Percentiles rank a stretch among this genome's conserved stretches.
phyloP scores from a whole-genome alignment of 2,888 invertebrate genomes.

The Laspeyria flexula region DNA sequence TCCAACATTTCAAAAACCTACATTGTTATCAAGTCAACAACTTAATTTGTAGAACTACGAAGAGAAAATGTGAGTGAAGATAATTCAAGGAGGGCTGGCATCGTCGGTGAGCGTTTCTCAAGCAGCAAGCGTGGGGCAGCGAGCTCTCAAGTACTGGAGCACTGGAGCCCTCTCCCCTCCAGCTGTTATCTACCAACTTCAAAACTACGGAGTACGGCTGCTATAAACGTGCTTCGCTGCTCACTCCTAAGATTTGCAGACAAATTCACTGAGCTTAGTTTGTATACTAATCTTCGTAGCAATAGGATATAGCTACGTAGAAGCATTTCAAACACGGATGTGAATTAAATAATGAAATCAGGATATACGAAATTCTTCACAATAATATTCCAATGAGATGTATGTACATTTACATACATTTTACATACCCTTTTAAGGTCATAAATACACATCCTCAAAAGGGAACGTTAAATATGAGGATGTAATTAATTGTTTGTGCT shows the following conservation, averaged over 20 bases:
- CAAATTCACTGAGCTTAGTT: conserved; percentile 31
- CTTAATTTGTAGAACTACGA: conserved; percentile 20
- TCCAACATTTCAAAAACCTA: background rate
- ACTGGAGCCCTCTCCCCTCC: conserved; percentile 33
- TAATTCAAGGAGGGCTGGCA: conserved; percentile 35
- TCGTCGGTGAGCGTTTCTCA: conserved; percentile 46
- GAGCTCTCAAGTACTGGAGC: conserved; percentile 47
- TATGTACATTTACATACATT: too few species aligned
- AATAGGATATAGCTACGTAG: background rate
- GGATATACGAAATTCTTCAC: too few species aligned
- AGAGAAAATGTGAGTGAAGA: conserved; percentile 29
- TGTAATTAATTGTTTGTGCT: too few species aligned
- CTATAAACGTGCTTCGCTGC: conserved; percentile 50
- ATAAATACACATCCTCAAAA: too few species aligned
- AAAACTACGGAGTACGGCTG: conserved; percentile 46
- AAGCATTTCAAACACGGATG: background rate
- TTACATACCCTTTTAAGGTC: too few species aligned
- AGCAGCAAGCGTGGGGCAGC: conserved; percentile 38
- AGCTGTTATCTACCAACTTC: conserved; percentile 60
- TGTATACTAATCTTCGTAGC: background rate
- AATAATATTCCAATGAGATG: too few species aligned
- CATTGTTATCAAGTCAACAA: conserved; percentile 1
- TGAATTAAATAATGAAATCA: too few species aligned
- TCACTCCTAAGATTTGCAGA: conserved; percentile 37
- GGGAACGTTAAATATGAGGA: too few species aligned